phyloP scores from a whole-genome alignment of 1,140 invertebrate species.

The Neodiprion lecontei region DNA sequence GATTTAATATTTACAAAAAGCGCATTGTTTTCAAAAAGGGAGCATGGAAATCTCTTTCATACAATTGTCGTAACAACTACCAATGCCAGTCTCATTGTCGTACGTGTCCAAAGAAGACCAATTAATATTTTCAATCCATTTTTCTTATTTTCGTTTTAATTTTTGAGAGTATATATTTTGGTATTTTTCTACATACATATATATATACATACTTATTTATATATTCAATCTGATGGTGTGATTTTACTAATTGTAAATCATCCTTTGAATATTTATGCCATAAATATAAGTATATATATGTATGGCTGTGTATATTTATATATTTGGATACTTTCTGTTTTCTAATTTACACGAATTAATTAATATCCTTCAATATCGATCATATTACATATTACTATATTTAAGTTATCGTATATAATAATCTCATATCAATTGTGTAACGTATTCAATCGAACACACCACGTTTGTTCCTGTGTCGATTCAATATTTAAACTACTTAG shows the following conservation, averaged over 20 bases:
- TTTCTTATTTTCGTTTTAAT: neutral
- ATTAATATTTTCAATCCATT: neutral
- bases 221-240: constrained; percentile 27
- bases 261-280: no score
- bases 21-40: no score
- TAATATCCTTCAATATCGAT: constrained; percentile 38
- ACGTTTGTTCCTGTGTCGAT: neutral
- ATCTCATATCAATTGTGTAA: neutral
- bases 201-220: constrained; percentile 27
- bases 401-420: constrained; percentile 24
- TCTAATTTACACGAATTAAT: constrained; percentile 54
- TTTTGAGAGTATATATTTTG: neutral
- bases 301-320: constrained; percentile 34
- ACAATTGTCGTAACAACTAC: no score
- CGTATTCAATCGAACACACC: neutral
- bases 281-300: neutral
- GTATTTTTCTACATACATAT: constrained; percentile 30
- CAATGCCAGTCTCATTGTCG: neutral
- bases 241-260: neutral
- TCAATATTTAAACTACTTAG: neutral
- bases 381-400: constrained; percentile 40
- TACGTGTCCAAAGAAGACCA: neutral
- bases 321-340: constrained; percentile 55
- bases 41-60: no score
- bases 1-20: no score